Percentiles rank a stretch among this genome's conserved stretches.
Conservation (phyloP, 2,888 invertebrate genomes). For the Ormyrus labotus region DNA sequence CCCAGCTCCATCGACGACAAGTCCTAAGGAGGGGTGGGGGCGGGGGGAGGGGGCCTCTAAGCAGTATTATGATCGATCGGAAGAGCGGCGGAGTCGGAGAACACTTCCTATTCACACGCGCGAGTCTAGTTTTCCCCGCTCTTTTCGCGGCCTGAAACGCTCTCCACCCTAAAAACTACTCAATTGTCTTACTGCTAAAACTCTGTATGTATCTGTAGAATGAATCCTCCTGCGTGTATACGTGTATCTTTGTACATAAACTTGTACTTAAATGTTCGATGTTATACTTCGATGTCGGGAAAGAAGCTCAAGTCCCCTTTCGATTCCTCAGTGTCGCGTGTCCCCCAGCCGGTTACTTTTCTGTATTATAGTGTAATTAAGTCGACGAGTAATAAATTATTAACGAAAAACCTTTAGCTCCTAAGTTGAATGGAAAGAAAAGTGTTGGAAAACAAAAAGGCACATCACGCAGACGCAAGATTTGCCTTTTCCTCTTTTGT, state of each 20-base stretch:
- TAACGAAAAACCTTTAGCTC: slow-evolving; percentile 57
- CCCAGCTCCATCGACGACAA: slow-evolving; percentile 73
- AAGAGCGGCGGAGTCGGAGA: too few species aligned
- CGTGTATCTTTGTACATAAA: slow-evolving; percentile 50
- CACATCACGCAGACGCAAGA: too few species aligned
- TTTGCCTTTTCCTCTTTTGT: too few species aligned
- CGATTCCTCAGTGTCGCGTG: slow-evolving; percentile 1
- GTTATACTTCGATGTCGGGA: slow-evolving; percentile 23
- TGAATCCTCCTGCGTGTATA: background rate
- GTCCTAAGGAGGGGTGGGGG: slow-evolving; percentile 57
- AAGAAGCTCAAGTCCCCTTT: too few species aligned
- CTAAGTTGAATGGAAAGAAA: too few species aligned
- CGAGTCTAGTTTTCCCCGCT: too few species aligned
- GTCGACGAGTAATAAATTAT: slow-evolving; percentile 71
- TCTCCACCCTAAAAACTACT: background rate
- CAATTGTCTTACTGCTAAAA: background rate
- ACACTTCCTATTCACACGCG: too few species aligned
- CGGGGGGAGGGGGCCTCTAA: background rate
- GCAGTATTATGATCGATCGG: background rate
- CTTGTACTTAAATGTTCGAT: slow-evolving; percentile 39
- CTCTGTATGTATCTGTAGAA: slow-evolving; percentile 5
- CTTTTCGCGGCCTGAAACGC: too few species aligned
- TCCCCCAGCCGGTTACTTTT: slow-evolving; percentile 29
- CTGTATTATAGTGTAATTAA: slow-evolving; percentile 74
- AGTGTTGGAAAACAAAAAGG: too few species aligned